Conservation (phyloP, 1,140 invertebrate genomes). For the Caenorhabditis tropicalis region DNA sequence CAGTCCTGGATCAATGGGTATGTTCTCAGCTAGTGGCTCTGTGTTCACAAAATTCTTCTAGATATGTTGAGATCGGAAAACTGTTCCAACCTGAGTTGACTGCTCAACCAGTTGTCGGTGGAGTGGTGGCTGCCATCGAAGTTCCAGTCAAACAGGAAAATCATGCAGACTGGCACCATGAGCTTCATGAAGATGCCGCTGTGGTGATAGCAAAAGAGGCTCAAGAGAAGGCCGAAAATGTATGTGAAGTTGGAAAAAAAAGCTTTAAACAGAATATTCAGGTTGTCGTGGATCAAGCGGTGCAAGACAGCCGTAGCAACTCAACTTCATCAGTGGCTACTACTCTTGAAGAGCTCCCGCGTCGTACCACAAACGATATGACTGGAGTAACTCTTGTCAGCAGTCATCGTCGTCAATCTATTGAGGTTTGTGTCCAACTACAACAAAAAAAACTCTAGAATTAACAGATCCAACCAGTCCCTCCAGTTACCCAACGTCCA, state of each 20-base stretch:
- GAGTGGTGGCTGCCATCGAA: background rate
- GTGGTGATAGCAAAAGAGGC: background rate
- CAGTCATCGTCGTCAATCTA: background rate
- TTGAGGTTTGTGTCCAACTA: background rate
- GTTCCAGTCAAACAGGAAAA: background rate
- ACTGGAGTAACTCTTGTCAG: background rate
- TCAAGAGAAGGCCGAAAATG: background rate
- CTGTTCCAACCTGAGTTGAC: background rate
- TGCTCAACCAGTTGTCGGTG: background rate
- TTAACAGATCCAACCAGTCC: background rate
- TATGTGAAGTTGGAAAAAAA: background rate
- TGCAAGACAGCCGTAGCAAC: background rate
- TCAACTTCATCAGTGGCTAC: background rate
- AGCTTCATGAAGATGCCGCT: background rate
- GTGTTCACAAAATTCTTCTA: background rate
- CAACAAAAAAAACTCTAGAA: background rate
- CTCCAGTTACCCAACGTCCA: background rate
- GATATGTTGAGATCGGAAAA: slow-evolving; percentile 11
- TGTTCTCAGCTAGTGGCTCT: background rate
- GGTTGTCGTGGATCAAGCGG: background rate
- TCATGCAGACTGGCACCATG: background rate
- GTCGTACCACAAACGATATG: background rate
- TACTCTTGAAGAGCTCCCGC: background rate
- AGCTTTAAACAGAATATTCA: background rate
- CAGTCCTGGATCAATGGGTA: slow-evolving; percentile 33